Conservation (phyloP, 1,140 invertebrate genomes). For the Trichoplusia ni region DNA sequence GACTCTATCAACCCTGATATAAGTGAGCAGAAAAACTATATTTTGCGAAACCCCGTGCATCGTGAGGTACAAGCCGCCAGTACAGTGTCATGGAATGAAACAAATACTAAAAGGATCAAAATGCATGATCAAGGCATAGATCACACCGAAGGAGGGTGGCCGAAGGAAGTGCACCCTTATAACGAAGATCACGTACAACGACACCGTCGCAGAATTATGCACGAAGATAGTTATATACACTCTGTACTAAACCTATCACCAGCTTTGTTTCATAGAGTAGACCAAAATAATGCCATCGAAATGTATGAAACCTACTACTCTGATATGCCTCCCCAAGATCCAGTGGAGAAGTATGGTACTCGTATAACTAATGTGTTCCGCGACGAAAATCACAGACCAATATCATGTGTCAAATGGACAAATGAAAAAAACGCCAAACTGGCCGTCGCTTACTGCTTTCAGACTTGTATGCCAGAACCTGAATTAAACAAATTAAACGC, state of each 20-base stretch:
- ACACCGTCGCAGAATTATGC: conserved; percentile 96
- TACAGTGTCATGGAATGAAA: conserved; percentile 63
- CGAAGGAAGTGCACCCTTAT: conserved; percentile 92
- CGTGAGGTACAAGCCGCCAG: conserved; percentile 59
- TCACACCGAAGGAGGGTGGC: conserved; percentile 97
- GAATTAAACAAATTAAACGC: conserved; percentile 82
- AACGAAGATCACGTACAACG: conserved; percentile 92
- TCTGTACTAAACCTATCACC: conserved; percentile 52
- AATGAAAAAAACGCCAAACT: conserved; percentile 89
- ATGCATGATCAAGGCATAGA: conserved; percentile 86
- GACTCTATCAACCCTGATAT: conserved; percentile 63
- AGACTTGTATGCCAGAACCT: conserved; percentile 83
- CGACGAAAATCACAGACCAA: conserved; percentile 82
- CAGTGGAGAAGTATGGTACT: conserved; percentile 84
- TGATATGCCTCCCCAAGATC: conserved; percentile 80
- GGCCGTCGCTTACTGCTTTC: conserved; percentile 89
- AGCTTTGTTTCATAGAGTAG: conserved; percentile 88
- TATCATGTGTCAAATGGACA: conserved; percentile 92
- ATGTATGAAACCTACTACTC: conserved; percentile 94
- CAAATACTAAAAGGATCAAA: conserved; percentile 61
- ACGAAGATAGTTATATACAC: conserved; percentile 91
- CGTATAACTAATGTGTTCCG: conserved; percentile 87
- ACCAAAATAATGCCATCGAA: conserved; percentile 95
- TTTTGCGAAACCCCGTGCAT: conserved; percentile 68
- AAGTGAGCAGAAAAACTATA: conserved; percentile 59